A percentile compares a stretch with the other conserved stretches of the same genome.
These are phyloP conservation scores for Barypeithes pellucidus DNA, from an alignment of 2,888 invertebrate genomes.

Conservation along the genomic window DNA sequence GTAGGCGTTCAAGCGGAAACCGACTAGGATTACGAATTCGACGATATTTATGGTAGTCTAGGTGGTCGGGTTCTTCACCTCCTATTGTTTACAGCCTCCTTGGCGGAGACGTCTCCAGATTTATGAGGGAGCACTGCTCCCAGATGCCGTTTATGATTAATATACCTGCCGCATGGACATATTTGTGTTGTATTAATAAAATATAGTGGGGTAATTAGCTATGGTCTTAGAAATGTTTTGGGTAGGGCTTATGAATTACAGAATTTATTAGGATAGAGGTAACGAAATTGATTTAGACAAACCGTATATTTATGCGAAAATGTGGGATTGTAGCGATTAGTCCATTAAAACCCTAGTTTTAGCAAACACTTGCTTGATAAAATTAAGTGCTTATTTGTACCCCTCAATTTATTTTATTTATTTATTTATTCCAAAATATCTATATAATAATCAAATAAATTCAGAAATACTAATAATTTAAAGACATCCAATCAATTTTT, in stretches of 20 bases:
- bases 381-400: no score
- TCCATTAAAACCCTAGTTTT: no score
- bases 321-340: no score
- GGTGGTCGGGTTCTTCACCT: conserved; percentile 69
- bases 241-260: background rate
- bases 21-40: conserved; percentile 69
- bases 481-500: no score
- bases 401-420: no score
- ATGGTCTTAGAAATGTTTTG: background rate
- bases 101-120: conserved; percentile 70
- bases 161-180: conserved; percentile 40
- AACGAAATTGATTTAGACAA: background rate
- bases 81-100: conserved; percentile 69
- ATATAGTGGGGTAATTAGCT: conserved; percentile 36
- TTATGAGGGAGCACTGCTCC: conserved; percentile 60
- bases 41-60: conserved; percentile 70
- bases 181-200: conserved; percentile 35
- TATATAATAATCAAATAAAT: no score
- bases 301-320: background rate
- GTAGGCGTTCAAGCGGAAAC: conserved; percentile 67
- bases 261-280: background rate
- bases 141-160: conserved; percentile 47
- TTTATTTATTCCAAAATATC: no score
- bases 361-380: no score
- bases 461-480: no score